Base-by-base conservation (phyloP, 2,888 invertebrate species). In the Helleia helle region DNA sequence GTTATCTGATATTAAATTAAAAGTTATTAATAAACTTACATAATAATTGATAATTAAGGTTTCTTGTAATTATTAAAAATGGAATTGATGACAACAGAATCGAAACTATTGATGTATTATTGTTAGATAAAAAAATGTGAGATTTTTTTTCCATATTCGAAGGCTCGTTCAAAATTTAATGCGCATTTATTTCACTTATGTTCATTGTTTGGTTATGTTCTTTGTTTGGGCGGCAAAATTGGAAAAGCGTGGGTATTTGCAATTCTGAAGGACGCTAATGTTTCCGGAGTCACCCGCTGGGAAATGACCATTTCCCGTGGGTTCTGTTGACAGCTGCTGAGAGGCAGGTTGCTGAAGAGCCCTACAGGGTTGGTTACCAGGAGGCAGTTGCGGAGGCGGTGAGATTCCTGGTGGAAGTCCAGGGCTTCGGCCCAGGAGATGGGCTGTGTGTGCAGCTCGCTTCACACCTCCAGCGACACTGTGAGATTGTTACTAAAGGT, bases 331-430 rank as follows among this genome's bases (percentile, higher is more conserved):
- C 71, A 81, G 81, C 70, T 14, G 69, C 66, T n/a, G 81, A 81
- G 41, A 59, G 70, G 8, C 67, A 61, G 36, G 48, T n/a, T n/a
- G n/a, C 55, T 7, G 59, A 62, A 12, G 73, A 70, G 15, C 59
- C 67, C 51, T 95, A 91, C 71, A 87, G 92, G 41, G 87, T 93
- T 11, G 97, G 97, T 1, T 97, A 92, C 80, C 93, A 94, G 64
- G 97, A 96, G 70, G 97, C 97, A 52, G 89, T 94, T 64, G 91
- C 93, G 39, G 97, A 97, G 71, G 91, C 93, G 1, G 91, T 96
- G 81, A 89, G 95, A 54, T 97, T 94, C 72, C 89, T 97, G 37
- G 92, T 94, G 13, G 96, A 96, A 61, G 90, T 91, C 5, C 93
- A 94, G 58, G 93, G 93, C 2, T 91, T 91, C 66, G 92, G 88